phyloP scores from a whole-genome alignment of 2,113 vertebrate genomes.

The Petrocephalus microphthalmus region DNA sequence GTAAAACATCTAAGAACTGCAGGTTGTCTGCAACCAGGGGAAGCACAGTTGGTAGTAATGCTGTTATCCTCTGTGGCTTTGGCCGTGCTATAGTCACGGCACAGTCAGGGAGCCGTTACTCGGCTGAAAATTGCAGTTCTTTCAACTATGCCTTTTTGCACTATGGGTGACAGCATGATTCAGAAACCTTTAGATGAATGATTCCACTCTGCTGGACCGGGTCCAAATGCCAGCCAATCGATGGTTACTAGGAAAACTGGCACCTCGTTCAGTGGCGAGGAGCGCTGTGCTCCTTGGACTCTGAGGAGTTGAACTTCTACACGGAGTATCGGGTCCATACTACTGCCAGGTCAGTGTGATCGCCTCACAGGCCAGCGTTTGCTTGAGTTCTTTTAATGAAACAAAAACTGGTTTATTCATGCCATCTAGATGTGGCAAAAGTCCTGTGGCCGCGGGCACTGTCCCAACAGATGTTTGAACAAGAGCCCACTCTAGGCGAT shows the following conservation, averaged over 20 bases:
- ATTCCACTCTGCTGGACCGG: not conserved
- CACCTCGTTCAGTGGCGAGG: not conserved
- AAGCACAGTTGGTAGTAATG: not conserved
- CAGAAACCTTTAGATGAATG: not conserved
- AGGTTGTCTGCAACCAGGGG: not conserved
- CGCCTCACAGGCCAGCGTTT: not conserved
- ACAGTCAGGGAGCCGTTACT: not conserved
- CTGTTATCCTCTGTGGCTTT: not conserved
- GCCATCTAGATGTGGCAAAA: not conserved
- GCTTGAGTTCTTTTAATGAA: not conserved
- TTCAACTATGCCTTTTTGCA: not conserved
- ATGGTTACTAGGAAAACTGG: not conserved
- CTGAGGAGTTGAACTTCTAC: not conserved
- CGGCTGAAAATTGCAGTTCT: not conserved
- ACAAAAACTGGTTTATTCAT: not conserved
- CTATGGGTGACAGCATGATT: not conserved
- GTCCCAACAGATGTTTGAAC: not conserved
- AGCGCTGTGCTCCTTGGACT: not conserved
- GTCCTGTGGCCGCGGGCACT: not conserved
- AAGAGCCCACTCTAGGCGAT: not conserved
- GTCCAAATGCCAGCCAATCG: not conserved
- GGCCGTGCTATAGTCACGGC: not conserved
- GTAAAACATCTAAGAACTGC: not conserved
- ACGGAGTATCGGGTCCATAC: not conserved
- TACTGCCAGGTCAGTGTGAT: not conserved